Evolutionary conservation across 2,888 invertebrate genomes (phyloP).

Genomic region (Eupithecia tripunctaria): DNA sequence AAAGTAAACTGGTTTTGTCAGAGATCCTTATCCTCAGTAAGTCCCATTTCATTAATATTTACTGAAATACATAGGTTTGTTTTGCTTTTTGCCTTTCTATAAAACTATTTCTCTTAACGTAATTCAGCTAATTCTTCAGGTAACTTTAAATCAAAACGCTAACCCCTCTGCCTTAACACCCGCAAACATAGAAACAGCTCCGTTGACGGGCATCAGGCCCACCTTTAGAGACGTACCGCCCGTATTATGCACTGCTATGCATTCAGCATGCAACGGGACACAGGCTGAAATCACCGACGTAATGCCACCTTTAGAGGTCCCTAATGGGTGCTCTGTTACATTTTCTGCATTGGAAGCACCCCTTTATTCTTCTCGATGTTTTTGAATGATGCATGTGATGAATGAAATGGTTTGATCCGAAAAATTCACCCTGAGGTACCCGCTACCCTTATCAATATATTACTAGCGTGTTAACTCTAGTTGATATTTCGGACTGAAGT

Average conservation of each 20-base stretch:
- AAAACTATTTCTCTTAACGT: neutral
- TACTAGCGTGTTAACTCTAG: no score
- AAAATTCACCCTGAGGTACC: neutral
- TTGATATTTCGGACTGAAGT: neutral
- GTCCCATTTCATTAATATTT: neutral
- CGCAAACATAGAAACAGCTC: conserved; percentile 43
- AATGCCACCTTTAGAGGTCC: conserved; percentile 36
- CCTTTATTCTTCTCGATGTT: neutral
- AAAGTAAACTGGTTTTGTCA: neutral
- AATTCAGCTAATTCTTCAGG: neutral
- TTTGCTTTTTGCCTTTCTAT: neutral
- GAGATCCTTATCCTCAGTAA: neutral
- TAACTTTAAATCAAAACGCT: conserved; percentile 14
- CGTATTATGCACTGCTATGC: conserved; percentile 27
- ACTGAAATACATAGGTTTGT: neutral
- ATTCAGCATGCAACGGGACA: conserved; percentile 44
- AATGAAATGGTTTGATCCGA: neutral
- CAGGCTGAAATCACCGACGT: conserved; percentile 31
- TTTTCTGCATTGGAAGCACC: conserved; percentile 15
- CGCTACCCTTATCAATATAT: neutral
- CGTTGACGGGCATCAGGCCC: conserved; percentile 42
- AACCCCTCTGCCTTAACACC: conserved; percentile 26
- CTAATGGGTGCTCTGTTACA: conserved; percentile 16
- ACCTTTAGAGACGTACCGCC: conserved; percentile 38
- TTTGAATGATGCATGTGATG: neutral